Evolutionary conservation across 1,140 invertebrate genomes (phyloP), one percentile per base, ranked within the genome.

Genomic region (Hypsibius dujardini): DNA sequence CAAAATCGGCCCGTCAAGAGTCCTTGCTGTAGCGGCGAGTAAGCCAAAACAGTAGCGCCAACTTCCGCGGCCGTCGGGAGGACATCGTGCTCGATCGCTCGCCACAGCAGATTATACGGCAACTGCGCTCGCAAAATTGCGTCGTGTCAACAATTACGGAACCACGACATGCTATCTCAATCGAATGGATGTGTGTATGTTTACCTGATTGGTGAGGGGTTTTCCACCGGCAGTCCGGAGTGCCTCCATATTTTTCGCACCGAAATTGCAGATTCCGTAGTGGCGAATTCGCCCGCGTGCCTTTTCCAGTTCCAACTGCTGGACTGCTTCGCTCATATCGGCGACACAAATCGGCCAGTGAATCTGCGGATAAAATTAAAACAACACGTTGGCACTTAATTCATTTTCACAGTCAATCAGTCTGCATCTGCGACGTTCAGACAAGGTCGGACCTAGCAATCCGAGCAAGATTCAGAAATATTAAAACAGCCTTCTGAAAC

Each of bases 11-110:
- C 78, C 60, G 74, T 75, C 12, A 79, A 75, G 1, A 79, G 73
- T 1, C 78, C 78, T 71, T 79, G 78, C 71, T 79, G 78, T 28
- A 79, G 73, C 2, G 78, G 77, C 15, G 77, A 78, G 72, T 79
- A 79, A 0, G 78, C 76, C 45, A 79, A 60, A 14, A 79, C 73
- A 62, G 75, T 73, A 2, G 78, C 74, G n/a, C 74, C 72, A 7
- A 77, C 74, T 69, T 77, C 74, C 47, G 73, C 71, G 72, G 77
- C 78, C 1, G 75, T 59, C 46, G 77, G 77, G 2, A 77, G 59
- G 1, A 79, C 73, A 1, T 74, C 77, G 70, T 75, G 71, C 59
- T 79, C 78, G 14, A 74, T 72, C 46, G 77, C 77, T 42, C 78
- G 72, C 77, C 77, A 78, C 45, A 79, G 72, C 46, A 79, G 69